These are phyloP conservation scores for Lacerta agilis DNA, from an alignment of 2,797 vertebrate genomes.

Conservation along the genomic window DNA sequence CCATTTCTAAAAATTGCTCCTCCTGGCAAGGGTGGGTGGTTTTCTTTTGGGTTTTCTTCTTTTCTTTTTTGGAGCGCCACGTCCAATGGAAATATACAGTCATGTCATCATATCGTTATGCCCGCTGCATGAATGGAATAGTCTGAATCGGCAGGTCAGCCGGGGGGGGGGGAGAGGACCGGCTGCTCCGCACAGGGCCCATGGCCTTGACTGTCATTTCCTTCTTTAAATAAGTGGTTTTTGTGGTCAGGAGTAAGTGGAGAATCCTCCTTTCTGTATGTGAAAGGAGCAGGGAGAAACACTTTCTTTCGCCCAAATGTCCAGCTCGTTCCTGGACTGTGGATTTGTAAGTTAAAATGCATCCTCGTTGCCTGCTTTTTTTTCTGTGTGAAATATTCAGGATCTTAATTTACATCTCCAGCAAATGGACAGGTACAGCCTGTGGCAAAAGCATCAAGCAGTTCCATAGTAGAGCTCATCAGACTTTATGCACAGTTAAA, in stretches of 20 bases:
- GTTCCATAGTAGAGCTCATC: no score
- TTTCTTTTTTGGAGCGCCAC: constrained; percentile 34
- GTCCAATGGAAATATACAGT: constrained; percentile 74
- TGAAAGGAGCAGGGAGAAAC: constrained; percentile 6
- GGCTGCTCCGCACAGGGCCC: neutral
- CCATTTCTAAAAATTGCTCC: constrained; percentile 77
- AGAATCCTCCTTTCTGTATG: constrained; percentile 36
- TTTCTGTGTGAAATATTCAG: neutral
- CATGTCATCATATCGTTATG: neutral
- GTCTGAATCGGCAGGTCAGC: neutral
- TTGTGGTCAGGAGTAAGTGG: constrained; percentile 10
- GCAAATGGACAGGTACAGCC: no score
- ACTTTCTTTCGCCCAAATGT: neutral
- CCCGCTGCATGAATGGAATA: constrained; percentile 19
- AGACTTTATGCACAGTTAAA: no score
- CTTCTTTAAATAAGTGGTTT: constrained; percentile 44
- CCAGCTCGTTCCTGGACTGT: neutral
- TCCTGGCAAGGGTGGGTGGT: constrained; percentile 63
- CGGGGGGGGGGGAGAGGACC: constrained; percentile 25
- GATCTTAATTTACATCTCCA: neutral
- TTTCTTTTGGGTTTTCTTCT: no score
- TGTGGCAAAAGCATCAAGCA: no score
- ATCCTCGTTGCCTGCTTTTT: neutral
- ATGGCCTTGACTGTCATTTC: constrained; percentile 13
- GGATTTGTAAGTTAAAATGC: neutral